Evolutionary conservation across 2,888 invertebrate species (phyloP), one percentile per base, ranked within the genome.

Genomic region (Coremacera marginata): DNA sequence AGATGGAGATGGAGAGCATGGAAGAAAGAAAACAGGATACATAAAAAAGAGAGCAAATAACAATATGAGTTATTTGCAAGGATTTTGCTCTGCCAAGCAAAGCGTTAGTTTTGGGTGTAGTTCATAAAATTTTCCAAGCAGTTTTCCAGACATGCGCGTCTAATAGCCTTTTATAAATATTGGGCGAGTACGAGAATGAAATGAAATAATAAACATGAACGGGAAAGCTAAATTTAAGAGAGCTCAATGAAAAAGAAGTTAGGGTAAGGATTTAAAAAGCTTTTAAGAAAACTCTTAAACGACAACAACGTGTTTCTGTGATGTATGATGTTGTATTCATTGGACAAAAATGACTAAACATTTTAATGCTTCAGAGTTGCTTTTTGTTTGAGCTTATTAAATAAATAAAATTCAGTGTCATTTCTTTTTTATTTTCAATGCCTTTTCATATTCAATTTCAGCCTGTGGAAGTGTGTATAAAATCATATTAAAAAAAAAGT

Each of bases 41-140:
- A 51, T 44, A 73, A 55, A 49, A 51, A n/a, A 44, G 60, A 37
- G 44, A 71, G 44, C 60, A 8, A 8, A 70, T 22, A 71, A 19
- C 19, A 44, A 44, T 44, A 37, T 44, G 62, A 25, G 62, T 16
- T 22, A 16, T 44, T 70, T 75, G 57, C 34, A 51, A 25, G 63
- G 25, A n/a, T 22, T 19, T 73, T 74, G 57, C 60, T 73, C 63
- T 62, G 27, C 7, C 19, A 25, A 52, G 5, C 9, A n/a, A 9
- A 5, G 5, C 11, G 57, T 25, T 9, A 3, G 19, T 70, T 75
- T 75, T 75, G 75, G 75, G 75, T 75, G 75, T 75, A 75, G 75
- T 60, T 70, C 68, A 27, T 8, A 44, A 74, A 52, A 51, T 49
- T 63, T 51, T 51, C 19, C 19, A 51, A 37, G 22, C 49, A 62